Base-by-base conservation (phyloP, 2,888 invertebrate genomes). In the Oscheius myriophilus region DNA sequence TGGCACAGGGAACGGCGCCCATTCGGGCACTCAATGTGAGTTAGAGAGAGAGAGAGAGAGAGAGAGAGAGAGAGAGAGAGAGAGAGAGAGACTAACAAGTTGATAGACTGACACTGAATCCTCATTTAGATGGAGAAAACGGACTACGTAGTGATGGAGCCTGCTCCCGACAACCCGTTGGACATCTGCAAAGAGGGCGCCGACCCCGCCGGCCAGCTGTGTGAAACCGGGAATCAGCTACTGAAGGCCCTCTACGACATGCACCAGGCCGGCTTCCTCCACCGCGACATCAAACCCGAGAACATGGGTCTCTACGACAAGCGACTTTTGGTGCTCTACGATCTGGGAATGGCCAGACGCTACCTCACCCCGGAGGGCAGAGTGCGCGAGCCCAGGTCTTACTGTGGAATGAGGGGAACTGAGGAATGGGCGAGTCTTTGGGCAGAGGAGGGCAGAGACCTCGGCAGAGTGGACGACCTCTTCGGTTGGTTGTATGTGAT, bases 181-280 rank as follows among this genome's bases (percentile, higher is more conserved):
- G 33, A 33, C 4, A 33, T 33, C 33, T 33, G 33, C 33, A 33
- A 33, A 9, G 33, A 33, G 33, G 33, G 33, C 33, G 33, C 33
- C 33, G 33, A 33, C 33, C 33, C 33, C 3, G 33, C 33, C 33
- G 33, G 33, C 33, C 33, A 33, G 33, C 33, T 33, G 33, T 33
- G 33, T 9, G 33, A 33, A 9, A 33, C 33, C 9, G 33, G 33
- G 4, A 33, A 21, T 21, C 23, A 54, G 33, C 54, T 54, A 16
- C 23, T 54, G 23, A 26, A 54, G 54, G 33, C 25, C 33, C n/a
- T 54, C 25, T 54, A 54, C 33, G 54, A 54, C 33, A 26, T 54
- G 54, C 54, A 54, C 54, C n/a, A 54, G n/a, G 54, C 23, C 54
- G 54, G 54, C 33, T 54, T 54, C 23, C 54, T 54, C 23, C 54